phyloP scores from a whole-genome alignment of 1,140 invertebrate genomes.

The Laupala kohalensis region DNA sequence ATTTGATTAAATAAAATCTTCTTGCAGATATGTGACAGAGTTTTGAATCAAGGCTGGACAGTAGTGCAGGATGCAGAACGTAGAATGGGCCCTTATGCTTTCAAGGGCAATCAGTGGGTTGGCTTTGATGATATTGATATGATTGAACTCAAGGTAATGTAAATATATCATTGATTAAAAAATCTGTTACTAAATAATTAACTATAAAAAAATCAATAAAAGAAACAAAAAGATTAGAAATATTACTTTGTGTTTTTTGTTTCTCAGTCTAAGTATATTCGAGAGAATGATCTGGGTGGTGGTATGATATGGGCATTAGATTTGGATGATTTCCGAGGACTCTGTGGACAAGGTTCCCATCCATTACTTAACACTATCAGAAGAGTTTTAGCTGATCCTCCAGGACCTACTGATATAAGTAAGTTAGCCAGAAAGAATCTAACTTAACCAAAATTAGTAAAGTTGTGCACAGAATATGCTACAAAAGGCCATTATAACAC shows the following conservation, averaged over 20 bases:
- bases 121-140: slow-evolving; percentile 73
- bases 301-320: slow-evolving; percentile 83
- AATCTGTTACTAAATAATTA: too few species aligned
- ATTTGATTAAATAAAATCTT: slow-evolving; percentile 11
- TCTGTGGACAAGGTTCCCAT: slow-evolving; percentile 59
- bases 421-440: neutral
- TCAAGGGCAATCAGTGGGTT: slow-evolving; percentile 77
- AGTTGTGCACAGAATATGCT: too few species aligned
- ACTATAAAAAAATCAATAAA: too few species aligned
- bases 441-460: too few species aligned
- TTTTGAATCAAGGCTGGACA: slow-evolving; percentile 63
- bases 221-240: too few species aligned
- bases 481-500: too few species aligned
- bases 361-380: slow-evolving; percentile 58
- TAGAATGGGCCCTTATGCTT: slow-evolving; percentile 75
- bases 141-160: slow-evolving; percentile 50
- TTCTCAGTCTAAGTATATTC: slow-evolving; percentile 48
- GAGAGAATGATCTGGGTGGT: slow-evolving; percentile 62
- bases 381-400: slow-evolving; percentile 39
- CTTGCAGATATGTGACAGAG: slow-evolving; percentile 61
- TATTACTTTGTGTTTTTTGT: too few species aligned
- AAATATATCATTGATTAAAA: neutral
- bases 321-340: slow-evolving; percentile 37
- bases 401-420: neutral
- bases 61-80: slow-evolving; percentile 58